phyloP scores from a whole-genome alignment of 1,140 invertebrate species.

The Hestina assimilis region DNA sequence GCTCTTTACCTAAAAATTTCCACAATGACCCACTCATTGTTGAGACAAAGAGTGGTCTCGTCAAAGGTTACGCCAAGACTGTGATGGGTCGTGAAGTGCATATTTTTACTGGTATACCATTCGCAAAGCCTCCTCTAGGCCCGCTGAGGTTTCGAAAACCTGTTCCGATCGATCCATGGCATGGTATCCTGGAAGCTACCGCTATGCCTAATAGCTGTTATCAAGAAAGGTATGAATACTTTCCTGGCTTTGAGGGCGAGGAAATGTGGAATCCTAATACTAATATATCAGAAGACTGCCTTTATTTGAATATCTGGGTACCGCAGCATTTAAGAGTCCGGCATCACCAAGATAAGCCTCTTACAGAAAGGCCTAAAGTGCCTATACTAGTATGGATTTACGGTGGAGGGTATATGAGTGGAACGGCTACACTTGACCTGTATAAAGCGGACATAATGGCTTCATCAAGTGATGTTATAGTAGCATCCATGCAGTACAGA shows the following conservation, averaged over 20 bases:
- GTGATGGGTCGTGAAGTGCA: constrained; percentile 91
- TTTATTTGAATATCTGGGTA: constrained; percentile 96
- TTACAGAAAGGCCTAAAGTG: constrained; percentile 79
- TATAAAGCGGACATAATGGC: constrained; percentile 94
- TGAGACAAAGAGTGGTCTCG: constrained; percentile 87
- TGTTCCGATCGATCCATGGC: constrained; percentile 91
- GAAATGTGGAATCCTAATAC: constrained; percentile 98
- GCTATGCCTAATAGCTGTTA: constrained; percentile 90
- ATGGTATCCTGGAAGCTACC: constrained; percentile 88
- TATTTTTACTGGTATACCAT: constrained; percentile 95
- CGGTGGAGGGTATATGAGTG: constrained; percentile 94
- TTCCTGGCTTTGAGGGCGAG: constrained; percentile 92
- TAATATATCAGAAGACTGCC: constrained; percentile 94
- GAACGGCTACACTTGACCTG: constrained; percentile 92
- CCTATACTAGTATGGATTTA: constrained; percentile 96
- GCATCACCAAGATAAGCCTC: constrained; percentile 80
- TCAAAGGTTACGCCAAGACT: constrained; percentile 87
- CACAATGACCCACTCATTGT: constrained; percentile 86
- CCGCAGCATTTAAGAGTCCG: constrained; percentile 86
- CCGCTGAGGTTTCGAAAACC: constrained; percentile 93
- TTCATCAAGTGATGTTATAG: constrained; percentile 89
- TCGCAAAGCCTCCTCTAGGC: constrained; percentile 94
- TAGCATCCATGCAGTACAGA: constrained; percentile 93
- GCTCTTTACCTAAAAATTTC: constrained; percentile 76
- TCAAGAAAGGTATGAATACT: constrained; percentile 92